phyloP scores from a whole-genome alignment of 1,140 invertebrate species.

The Drosophila pectinifera region DNA sequence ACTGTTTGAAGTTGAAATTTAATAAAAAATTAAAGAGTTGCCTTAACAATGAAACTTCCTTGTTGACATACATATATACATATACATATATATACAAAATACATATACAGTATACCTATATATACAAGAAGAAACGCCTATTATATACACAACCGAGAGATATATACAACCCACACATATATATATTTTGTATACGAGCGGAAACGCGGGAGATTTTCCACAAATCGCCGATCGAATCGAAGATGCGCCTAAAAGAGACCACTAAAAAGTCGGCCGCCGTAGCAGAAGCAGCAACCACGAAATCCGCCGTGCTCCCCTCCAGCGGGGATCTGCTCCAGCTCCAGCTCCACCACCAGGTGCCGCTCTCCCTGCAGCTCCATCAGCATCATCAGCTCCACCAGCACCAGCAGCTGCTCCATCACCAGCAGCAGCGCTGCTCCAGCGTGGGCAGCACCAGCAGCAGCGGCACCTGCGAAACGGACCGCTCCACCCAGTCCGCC shows the following conservation, averaged over 20 bases:
- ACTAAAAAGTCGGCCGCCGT: slow-evolving; percentile 65
- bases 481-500: slow-evolving; percentile 62
- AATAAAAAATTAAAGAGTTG: slow-evolving; percentile 51
- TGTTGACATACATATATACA: slow-evolving; percentile 71
- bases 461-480: slow-evolving; percentile 79
- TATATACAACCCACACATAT: slow-evolving; percentile 40
- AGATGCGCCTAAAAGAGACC: slow-evolving; percentile 78
- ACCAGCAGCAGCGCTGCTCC: slow-evolving; percentile 71
- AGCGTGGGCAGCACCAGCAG: slow-evolving; percentile 83
- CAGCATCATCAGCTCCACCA: slow-evolving; percentile 45
- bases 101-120: slow-evolving; percentile 47
- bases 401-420: slow-evolving; percentile 30
- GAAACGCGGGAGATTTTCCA: not conserved
- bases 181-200: slow-evolving; percentile 64
- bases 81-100: slow-evolving; percentile 47
- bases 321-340: slow-evolving; percentile 37
- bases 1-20: slow-evolving; percentile 6
- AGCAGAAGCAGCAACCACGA: not conserved
- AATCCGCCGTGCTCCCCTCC: slow-evolving; percentile 30
- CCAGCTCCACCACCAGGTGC: slow-evolving; percentile 53
- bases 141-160: slow-evolving; percentile 43
- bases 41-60: slow-evolving; percentile 79
- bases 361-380: slow-evolving; percentile 66
- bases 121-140: slow-evolving; percentile 14
- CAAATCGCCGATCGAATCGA: slow-evolving; percentile 14